Percentiles rank a stretch among this genome's conserved stretches.
Conservation (phyloP, 1,140 invertebrate species). For the Arctopsyche grandis region DNA sequence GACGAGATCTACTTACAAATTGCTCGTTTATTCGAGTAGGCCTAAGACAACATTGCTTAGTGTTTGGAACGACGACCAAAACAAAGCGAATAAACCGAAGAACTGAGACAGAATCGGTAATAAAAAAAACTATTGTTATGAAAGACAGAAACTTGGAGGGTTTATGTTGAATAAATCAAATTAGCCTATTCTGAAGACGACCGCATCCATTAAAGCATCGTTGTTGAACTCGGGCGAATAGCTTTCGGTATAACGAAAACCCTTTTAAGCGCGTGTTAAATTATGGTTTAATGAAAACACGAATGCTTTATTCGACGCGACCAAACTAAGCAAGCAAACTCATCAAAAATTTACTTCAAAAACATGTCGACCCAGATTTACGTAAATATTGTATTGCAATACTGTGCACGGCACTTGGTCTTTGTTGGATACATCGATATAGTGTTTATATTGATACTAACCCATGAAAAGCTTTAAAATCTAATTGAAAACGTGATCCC, state of each 20-base stretch:
- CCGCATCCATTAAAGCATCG: constrained; percentile 14
- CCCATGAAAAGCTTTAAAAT: constrained; percentile 45
- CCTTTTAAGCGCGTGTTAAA: constrained; percentile 15
- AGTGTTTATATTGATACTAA: constrained; percentile 5
- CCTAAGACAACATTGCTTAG: too few relatives aligned
- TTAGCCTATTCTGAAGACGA: constrained; percentile 20
- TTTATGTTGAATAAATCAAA: constrained; percentile 2
- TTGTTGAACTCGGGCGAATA: not conserved
- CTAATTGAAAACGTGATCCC: constrained; percentile 52
- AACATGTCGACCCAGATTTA: not conserved
- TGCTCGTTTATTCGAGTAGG: too few relatives aligned
- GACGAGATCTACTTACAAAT: too few relatives aligned
- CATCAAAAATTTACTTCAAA: not conserved
- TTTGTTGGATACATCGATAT: not conserved
- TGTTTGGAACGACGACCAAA: too few relatives aligned
- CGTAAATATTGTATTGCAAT: too few relatives aligned
- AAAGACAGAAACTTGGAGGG: not conserved
- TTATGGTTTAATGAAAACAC: constrained; percentile 12
- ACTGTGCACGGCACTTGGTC: not conserved
- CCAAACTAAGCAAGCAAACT: not conserved
- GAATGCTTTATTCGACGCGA: constrained; percentile 10
- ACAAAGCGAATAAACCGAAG: too few relatives aligned
- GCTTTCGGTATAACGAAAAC: not conserved
- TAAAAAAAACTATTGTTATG: not conserved
- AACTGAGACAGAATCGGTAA: too few relatives aligned